Base-by-base conservation (phyloP, 2,113 vertebrate genomes). In the Tiliqua scincoides region DNA sequence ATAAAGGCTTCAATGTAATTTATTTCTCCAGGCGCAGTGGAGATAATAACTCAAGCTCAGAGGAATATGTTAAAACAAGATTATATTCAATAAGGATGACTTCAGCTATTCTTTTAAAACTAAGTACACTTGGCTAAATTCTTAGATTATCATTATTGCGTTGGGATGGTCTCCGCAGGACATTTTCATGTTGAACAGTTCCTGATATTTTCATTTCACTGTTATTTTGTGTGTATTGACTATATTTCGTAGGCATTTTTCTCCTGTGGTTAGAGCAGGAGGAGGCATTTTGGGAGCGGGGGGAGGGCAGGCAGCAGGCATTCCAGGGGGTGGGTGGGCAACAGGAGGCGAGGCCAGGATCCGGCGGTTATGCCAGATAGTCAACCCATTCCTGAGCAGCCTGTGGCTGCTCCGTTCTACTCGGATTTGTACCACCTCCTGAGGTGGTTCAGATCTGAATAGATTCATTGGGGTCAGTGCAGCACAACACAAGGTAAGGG, bases 1-100 rank as follows among this genome's bases (percentile, higher is more conserved):
- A 95, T 94, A 95, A 96, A 94, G 94, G 93, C 91, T 92, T 95
- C 91, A 89, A 82, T 95, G 91, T 94, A 95, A 96, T 96, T 96
- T 95, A 94, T 96, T 94, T 96, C 93, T 92, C 91, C 91, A 90
- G 94, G 95, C 91, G 90, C 91, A 92, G 89, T 95, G 92, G 91
- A 95, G 93, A 95, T 95, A 95, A 96, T 95, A 96, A 94, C 93
- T 95, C 94, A 95, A 92, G 93, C 89, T 71, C 80, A 89, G 91
- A 96, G 93, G 93, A 95, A 95, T 96, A 95, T 95, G 94, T 96
- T 96, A 96, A 95, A 96, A 95, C 91, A 90, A 95, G 95, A 96
- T 96, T 95, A 95, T 93, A 91, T 94, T 94, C 94, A 95, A 94
- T 93, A 95, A 94, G 90, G 91, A 94, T 93, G 93, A 93, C 94